Base-by-base conservation (phyloP, 2,797 vertebrate genomes). In the Chrosomus eos region DNA sequence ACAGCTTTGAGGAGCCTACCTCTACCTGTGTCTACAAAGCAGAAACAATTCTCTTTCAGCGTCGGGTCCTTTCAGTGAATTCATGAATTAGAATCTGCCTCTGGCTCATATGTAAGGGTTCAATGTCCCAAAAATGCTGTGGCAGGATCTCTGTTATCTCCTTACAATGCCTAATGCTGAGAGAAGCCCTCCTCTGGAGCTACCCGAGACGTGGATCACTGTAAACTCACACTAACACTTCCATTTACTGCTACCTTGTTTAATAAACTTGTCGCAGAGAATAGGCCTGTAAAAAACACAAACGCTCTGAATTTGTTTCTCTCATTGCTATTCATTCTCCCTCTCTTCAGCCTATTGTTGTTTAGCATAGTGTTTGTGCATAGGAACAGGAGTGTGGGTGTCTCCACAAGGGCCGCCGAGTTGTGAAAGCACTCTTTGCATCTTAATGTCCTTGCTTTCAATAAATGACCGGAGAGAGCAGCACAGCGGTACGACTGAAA, bases 361-460 rank as follows among this genome's bases (percentile, higher is more conserved):
- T 84, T 85, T n/a, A 66, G n/a, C 28, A 33, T 81, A 73, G 36
- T 73, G 62, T 60, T 26, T 84, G 81, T 74, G 53, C 51, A 73
- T 60, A 71, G 72, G 68, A 82, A 82, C 80, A 71, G 70, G 33
- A 84, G 74, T 33, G 66, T 86, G 87, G 81, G 86, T 75, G 88
- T 79, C 72, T 75, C 70, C 73, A 36, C 84, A 72, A 77, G 80
- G 80, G 76, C 86, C 83, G 88, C 45, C 70, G 88, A 87, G 75
- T 88, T 88, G 73, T 86, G 87, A 88, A 80, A 83, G 86, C 87
- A 80, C 81, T 77, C 71, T 80, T 88, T 88, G 90, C 88, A 90
- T 90, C 83, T 89, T 90, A 90, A 90, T 90, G 84, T 82, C 64
- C 26, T 70, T 71, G 83, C 88, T 89, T 89, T 91, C 89, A 88